phyloP scores from a whole-genome alignment of 1,140 invertebrate genomes.

The Schlechtendalia chinensis region DNA sequence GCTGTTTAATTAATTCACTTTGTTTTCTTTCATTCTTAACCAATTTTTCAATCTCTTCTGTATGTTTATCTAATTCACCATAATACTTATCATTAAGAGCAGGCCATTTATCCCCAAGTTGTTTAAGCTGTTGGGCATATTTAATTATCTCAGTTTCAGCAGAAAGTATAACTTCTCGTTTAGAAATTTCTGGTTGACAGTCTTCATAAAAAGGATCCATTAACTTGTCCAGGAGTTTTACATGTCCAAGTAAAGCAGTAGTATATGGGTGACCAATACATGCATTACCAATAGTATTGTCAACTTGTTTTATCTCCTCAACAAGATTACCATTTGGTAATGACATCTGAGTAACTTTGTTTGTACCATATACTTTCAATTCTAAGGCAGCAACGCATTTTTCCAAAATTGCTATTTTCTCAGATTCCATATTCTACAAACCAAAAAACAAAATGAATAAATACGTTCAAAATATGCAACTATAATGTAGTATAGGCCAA shows the following conservation, averaged over 20 bases:
- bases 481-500: no score
- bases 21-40: conserved; percentile 31
- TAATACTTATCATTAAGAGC: conserved; percentile 38
- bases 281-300: conserved; percentile 32
- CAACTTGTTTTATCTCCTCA: conserved; percentile 26
- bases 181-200: conserved; percentile 20
- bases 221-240: conserved; percentile 40
- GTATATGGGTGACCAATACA: conserved; percentile 45
- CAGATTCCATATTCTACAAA: conserved; percentile 7
- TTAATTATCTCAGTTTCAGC: conserved; percentile 11
- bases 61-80: conserved; percentile 39
- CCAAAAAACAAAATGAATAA: neutral
- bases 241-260: conserved; percentile 27
- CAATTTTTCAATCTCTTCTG: conserved; percentile 37
- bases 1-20: conserved; percentile 18
- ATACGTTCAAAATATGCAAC: neutral
- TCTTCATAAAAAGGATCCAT: conserved; percentile 48
- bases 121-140: conserved; percentile 5
- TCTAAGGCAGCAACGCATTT: conserved; percentile 19
- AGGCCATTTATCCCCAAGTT: conserved; percentile 17
- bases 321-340: neutral
- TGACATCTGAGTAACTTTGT: neutral
- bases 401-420: conserved; percentile 32
- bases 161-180: conserved; percentile 44
- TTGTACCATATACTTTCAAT: conserved; percentile 14